Base-by-base conservation (phyloP, 2,888 invertebrate genomes). In the Acholoe squamosa region DNA sequence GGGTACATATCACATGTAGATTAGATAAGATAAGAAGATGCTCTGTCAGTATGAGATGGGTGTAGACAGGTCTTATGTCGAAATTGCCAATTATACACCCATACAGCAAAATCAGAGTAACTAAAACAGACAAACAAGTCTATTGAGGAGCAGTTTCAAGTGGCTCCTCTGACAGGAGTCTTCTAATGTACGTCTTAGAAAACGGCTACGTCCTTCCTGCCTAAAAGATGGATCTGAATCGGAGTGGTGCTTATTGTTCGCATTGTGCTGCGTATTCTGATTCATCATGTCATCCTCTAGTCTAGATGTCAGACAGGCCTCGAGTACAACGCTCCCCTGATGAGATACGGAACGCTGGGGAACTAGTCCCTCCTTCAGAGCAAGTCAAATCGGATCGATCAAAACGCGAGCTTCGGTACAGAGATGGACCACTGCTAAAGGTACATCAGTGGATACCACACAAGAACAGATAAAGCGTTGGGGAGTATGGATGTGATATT, bases 271-370 rank as follows among this genome's bases (percentile, higher is more conserved):
- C n/a, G 14, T 61, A 14, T 14, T n/a, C 5, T n/a, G 22, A 61
- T 61, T 61, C n/a, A 7, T 14, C 22, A 19, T 61, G 61, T 3
- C 61, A 61, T 14, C 61, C 5, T 61, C 61, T 61, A 61, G 61
- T n/a, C n/a, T 61, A 61, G 54, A 54, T 19, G 54, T 54, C 54
- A 54, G 22, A 61, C 61, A 61, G 61, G 61, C 61, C 61, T 61
- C 19, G 61, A 19, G n/a, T 61, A 61, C 61, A 61, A 19, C 61
- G 12, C 19, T 19, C 10, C 12, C 12, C 54, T 61, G 61, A 61
- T 61, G 61, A 19, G 61, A 61, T 12, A 61, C 19, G 61, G 61
- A 61, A 61, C n/a, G 61, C 61, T n/a, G 5, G n/a, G 61, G 61
- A 61, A 61, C 61, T 61, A 61, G 22, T 14, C 61, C 43, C 43